These are phyloP conservation scores for Cinara cedri DNA, from an alignment of 2,888 invertebrate species.

Conservation along the genomic window DNA sequence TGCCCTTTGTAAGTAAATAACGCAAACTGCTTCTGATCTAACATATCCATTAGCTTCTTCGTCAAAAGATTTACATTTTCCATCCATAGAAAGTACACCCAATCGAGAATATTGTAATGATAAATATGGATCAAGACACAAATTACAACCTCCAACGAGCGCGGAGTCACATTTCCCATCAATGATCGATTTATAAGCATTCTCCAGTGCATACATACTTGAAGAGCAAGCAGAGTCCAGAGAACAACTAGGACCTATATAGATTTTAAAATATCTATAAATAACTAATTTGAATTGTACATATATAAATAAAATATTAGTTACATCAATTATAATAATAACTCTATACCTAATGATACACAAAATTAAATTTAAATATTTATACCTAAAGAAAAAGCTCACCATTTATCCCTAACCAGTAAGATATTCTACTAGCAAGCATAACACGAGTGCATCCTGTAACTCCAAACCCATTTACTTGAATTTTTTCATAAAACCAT, in stretches of 20 bases:
- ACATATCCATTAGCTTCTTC: constrained; percentile 67
- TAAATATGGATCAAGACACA: constrained; percentile 85
- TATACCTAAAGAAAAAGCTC: constrained; percentile 55
- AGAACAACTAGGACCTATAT: constrained; percentile 80
- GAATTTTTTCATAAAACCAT: constrained; percentile 74
- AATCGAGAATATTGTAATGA: constrained; percentile 82
- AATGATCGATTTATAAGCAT: constrained; percentile 77
- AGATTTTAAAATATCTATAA: neutral
- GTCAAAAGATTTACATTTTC: constrained; percentile 90
- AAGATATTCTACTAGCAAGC: constrained; percentile 90
- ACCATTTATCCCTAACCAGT: constrained; percentile 82
- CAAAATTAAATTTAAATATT: too few species aligned
- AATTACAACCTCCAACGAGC: constrained; percentile 84
- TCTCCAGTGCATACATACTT: constrained; percentile 84
- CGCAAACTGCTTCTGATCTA: constrained; percentile 65
- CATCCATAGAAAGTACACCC: constrained; percentile 80
- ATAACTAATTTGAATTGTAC: neutral
- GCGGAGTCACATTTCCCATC: constrained; percentile 86
- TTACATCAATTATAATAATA: neutral
- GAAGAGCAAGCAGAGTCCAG: constrained; percentile 96
- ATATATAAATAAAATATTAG: too few species aligned
- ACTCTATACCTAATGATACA: too few species aligned
- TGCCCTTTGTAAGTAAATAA: constrained; percentile 64
- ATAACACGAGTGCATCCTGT: constrained; percentile 87
- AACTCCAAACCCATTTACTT: constrained; percentile 71